Conservation (phyloP, 2,113 vertebrate genomes). For the Sturnira hondurensis region DNA sequence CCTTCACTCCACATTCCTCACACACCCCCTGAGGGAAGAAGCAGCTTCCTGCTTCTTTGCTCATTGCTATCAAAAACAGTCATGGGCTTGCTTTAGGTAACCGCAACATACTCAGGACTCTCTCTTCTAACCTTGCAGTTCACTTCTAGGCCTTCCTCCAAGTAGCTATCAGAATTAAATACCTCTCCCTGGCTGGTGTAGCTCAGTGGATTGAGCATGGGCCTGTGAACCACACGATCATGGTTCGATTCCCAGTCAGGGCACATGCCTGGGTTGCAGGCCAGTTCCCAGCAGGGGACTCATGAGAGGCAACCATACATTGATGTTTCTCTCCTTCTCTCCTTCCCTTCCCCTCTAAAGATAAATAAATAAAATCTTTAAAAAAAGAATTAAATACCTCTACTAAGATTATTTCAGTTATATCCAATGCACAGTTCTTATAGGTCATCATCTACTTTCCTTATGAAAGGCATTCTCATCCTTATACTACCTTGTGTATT, state of each 20-base stretch:
- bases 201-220: too few relatives aligned
- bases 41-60: neutral
- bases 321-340: too few relatives aligned
- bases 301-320: too few relatives aligned
- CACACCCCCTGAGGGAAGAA: neutral
- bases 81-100: neutral
- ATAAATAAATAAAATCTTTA: too few relatives aligned
- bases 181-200: too few relatives aligned
- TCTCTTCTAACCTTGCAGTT: neutral
- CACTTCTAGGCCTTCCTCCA: neutral
- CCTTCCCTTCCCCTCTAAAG: too few relatives aligned
- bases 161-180: neutral
- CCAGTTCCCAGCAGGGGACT: too few relatives aligned
- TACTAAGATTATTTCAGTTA: neutral
- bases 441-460: neutral
- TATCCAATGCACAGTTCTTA: neutral
- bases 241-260: too few relatives aligned
- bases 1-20: neutral
- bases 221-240: too few relatives aligned
- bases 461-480: neutral
- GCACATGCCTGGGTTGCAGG: too few relatives aligned
- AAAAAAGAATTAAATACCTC: neutral
- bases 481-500: accelerated
- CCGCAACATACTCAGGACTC: neutral
- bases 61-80: neutral